Evolutionary conservation across 37 sponge, comb jelly and placozoan genomes (phyloP), one percentile per base, ranked within the genome.

Genomic region (Diacarnus erythraeanus): DNA sequence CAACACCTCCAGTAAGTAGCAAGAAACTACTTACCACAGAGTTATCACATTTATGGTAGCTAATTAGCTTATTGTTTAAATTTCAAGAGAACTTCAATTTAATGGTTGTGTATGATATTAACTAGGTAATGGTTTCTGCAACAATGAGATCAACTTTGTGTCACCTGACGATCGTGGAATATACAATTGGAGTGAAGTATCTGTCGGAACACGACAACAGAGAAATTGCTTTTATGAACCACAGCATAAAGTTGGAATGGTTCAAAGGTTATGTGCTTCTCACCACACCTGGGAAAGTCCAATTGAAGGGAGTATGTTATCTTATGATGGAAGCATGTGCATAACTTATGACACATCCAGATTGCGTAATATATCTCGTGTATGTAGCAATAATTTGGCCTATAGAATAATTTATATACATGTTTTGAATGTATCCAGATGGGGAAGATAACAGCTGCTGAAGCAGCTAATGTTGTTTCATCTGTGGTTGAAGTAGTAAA

Each of bases 51-150:
- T 12, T 47, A 47, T 47, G 10, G 51, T 47, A 6, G 12, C 51
- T 15, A 15, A 47, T n/a, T n/a, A n/a, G n/a, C n/a, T n/a, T n/a
- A n/a, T n/a, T n/a, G n/a, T n/a, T n/a, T n/a, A n/a, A n/a, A n/a
- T n/a, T n/a, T n/a, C n/a, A n/a, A n/a, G n/a, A n/a, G n/a, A n/a
- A n/a, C n/a, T n/a, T n/a, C n/a, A n/a, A n/a, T n/a, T n/a, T n/a
- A n/a, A n/a, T n/a, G n/a, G n/a, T n/a, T n/a, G n/a, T n/a, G n/a
- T n/a, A 54, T 54, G 10, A 54, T 54, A 54, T 54, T 10, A 17
- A 26, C n/a, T 38, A 82, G 83, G 18, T 18, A 1, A 33, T 31
- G 83, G 83, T 35, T 82, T 82, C 31, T 82, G 83, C 74, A 66
- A 74, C 54, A 63, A 74, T 71, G 75, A 65, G 20, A 58, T 65